Conservation (phyloP, 1,140 invertebrate genomes). For the Dinoponera quadriceps region DNA sequence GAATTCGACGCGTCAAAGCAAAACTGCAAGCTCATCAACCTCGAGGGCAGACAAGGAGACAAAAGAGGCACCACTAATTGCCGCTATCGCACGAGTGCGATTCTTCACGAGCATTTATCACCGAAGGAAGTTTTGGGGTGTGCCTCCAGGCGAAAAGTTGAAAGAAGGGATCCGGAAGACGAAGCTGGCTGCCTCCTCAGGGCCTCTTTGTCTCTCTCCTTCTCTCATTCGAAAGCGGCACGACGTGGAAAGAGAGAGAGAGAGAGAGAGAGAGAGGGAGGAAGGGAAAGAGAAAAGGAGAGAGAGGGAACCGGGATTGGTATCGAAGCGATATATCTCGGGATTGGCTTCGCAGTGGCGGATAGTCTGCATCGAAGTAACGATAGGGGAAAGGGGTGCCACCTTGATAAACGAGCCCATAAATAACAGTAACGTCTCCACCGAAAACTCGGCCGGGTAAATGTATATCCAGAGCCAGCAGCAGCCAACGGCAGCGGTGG, state of each 20-base stretch:
- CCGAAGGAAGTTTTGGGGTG: constrained; percentile 63
- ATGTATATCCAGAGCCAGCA: constrained; percentile 76
- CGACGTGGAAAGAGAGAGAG: neutral
- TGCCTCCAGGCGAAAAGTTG: constrained; percentile 72
- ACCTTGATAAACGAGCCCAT: constrained; percentile 84
- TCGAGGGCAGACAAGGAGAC: constrained; percentile 67
- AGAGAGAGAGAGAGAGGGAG: neutral
- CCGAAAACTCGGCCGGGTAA: constrained; percentile 82
- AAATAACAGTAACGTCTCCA: constrained; percentile 85
- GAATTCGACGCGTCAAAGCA: constrained; percentile 33
- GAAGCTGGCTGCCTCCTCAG: constrained; percentile 57
- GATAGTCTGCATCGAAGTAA: constrained; percentile 80
- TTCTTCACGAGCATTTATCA: constrained; percentile 76
- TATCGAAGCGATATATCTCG: constrained; percentile 83
- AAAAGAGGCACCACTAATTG: constrained; percentile 75
- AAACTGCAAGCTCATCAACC: constrained; percentile 67
- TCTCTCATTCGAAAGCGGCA: constrained; percentile 39
- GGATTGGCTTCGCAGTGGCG: constrained; percentile 82
- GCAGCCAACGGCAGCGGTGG: constrained; percentile 61
- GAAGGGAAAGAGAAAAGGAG: constrained; percentile 11
- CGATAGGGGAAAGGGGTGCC: constrained; percentile 80
- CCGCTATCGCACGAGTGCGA: constrained; percentile 71
- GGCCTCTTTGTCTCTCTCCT: constrained; percentile 56
- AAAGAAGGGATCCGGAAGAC: constrained; percentile 75
- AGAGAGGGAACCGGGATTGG: constrained; percentile 73